phyloP scores from a whole-genome alignment of 2,113 vertebrate genomes.

The Ardeotis arabs region DNA sequence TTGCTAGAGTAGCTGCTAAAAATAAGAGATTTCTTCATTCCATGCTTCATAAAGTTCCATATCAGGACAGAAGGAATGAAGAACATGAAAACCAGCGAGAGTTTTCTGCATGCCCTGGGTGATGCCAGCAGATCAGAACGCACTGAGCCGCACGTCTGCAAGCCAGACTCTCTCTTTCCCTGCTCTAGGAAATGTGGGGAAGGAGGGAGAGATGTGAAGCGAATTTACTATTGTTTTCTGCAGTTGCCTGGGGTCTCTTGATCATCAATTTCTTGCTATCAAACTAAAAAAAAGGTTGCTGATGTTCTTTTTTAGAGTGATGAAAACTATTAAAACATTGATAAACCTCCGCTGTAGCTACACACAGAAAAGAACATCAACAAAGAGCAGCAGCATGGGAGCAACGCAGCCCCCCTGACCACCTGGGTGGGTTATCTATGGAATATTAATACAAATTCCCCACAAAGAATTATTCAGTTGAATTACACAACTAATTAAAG shows the following conservation, averaged over 20 bases:
- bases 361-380: background rate
- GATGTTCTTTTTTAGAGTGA: background rate
- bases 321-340: background rate
- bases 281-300: background rate
- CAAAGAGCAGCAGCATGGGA: background rate
- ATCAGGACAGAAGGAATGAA: background rate
- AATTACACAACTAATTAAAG: background rate
- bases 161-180: background rate
- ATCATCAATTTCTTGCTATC: background rate
- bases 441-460: background rate
- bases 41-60: rapidly evolving
- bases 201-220: background rate
- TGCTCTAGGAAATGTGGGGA: background rate
- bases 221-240: background rate
- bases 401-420: background rate
- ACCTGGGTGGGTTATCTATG: background rate
- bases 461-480: background rate
- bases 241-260: background rate
- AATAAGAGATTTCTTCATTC: background rate
- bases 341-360: background rate
- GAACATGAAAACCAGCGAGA: background rate
- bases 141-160: background rate
- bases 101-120: background rate
- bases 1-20: background rate
- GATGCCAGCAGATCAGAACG: background rate